phyloP scores from a whole-genome alignment of 2,888 invertebrate species.

The Neuroscelio doddi region DNA sequence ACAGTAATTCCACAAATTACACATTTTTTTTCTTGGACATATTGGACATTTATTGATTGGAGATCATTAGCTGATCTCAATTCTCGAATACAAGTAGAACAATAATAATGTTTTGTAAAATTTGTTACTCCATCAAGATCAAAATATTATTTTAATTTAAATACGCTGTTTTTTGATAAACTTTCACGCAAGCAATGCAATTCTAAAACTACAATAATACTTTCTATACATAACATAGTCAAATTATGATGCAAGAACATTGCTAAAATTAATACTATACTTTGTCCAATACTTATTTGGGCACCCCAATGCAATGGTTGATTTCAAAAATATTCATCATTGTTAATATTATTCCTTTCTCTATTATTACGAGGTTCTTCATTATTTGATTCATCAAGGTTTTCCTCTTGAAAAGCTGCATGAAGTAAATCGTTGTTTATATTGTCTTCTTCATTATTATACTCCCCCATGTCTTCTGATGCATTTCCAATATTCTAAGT shows the following conservation, averaged over 20 bases:
- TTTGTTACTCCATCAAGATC: not conserved
- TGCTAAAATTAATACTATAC: slow-evolving; percentile 27
- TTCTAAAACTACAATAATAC: slow-evolving; percentile 18
- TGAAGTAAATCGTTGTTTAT: not conserved
- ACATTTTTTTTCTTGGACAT: too few relatives aligned
- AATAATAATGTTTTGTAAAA: slow-evolving; percentile 22
- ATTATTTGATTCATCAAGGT: not conserved
- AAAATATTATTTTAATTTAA: slow-evolving; percentile 27
- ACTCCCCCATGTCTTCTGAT: not conserved
- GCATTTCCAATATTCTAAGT: not conserved
- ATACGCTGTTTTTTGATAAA: slow-evolving; percentile 18
- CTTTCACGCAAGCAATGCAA: slow-evolving; percentile 23
- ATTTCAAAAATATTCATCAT: not conserved
- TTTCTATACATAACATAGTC: slow-evolving; percentile 4
- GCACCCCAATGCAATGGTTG: slow-evolving; percentile 21
- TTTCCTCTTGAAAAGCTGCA: not conserved
- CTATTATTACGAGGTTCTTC: slow-evolving; percentile 3
- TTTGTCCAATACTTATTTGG: slow-evolving; percentile 21
- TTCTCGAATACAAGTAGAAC: slow-evolving; percentile 9
- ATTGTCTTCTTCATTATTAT: not conserved
- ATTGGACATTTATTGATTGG: too few relatives aligned
- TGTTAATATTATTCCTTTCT: not conserved
- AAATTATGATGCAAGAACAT: slow-evolving; percentile 17
- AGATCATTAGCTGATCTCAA: slow-evolving; percentile 3
- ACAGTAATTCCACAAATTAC: too few relatives aligned